A percentile compares a stretch with the other conserved stretches of the same genome.
phyloP scores from a whole-genome alignment of 2,797 vertebrate genomes.

The Cuniculus paca region DNA sequence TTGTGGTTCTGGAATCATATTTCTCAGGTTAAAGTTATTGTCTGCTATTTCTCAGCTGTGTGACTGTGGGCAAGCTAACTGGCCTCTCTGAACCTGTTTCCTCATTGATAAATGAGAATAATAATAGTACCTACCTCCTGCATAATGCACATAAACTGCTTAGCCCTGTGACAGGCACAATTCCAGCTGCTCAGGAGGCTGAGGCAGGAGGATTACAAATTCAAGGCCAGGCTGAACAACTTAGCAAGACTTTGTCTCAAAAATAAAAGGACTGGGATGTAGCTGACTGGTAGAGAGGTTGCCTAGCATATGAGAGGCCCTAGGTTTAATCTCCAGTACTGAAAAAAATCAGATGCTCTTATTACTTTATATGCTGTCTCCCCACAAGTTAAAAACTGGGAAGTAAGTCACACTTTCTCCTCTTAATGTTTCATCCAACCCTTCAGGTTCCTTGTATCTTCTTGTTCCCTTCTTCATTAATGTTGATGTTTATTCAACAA shows the following conservation, averaged over 20 bases:
- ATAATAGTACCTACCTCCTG: background rate
- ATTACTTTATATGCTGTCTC: background rate
- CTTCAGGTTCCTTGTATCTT: background rate
- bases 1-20: background rate
- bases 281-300: background rate
- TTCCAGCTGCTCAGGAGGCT: background rate
- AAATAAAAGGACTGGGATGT: background rate
- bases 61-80: background rate
- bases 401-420: slow-evolving; percentile 7
- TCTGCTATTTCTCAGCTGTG: background rate
- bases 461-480: slow-evolving; percentile 22
- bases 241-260: background rate
- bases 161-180: background rate
- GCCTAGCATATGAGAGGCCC: background rate
- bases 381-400: background rate
- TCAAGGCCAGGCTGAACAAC: background rate
- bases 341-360: background rate
- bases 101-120: slow-evolving; percentile 10
- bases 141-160: background rate
- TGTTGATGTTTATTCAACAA: slow-evolving; percentile 45
- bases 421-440: slow-evolving; percentile 25
- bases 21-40: background rate
- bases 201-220: background rate
- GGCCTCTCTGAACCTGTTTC: slow-evolving; percentile 25
- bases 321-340: background rate